phyloP scores from a whole-genome alignment of 2,888 invertebrate genomes.

The Ramazzottius varieornatus region DNA sequence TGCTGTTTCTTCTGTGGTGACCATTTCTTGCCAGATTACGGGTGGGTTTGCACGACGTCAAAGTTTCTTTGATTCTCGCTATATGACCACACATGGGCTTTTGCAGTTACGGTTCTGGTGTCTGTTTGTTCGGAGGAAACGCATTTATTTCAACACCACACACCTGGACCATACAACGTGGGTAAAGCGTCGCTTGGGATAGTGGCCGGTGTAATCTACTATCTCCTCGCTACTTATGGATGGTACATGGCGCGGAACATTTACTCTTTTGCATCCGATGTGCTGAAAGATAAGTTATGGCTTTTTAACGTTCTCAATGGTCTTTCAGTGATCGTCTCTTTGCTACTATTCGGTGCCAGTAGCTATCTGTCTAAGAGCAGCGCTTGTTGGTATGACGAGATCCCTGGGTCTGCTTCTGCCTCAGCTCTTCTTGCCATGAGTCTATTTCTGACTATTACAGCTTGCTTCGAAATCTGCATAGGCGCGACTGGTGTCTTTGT shows the following conservation, averaged over 20 bases:
- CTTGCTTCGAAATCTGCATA: neutral
- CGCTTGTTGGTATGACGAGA: neutral
- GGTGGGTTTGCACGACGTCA: neutral
- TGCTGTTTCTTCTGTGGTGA: neutral
- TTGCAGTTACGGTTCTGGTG: too few relatives aligned
- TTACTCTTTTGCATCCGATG: neutral
- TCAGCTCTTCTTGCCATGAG: neutral
- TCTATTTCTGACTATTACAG: neutral
- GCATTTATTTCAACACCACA: too few relatives aligned
- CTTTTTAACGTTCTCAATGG: neutral
- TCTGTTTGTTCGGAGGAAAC: too few relatives aligned
- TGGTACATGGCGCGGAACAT: neutral
- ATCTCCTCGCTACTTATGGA: neutral
- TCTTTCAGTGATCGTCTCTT: neutral
- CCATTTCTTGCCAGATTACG: neutral
- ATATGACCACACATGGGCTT: too few relatives aligned
- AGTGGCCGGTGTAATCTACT: neutral
- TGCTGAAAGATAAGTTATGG: neutral
- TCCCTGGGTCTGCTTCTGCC: neutral
- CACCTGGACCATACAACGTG: too few relatives aligned
- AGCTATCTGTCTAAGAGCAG: neutral
- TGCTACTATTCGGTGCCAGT: neutral
- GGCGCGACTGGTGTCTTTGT: neutral
- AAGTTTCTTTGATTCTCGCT: too few relatives aligned
- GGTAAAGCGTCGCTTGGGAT: neutral